phyloP scores from a whole-genome alignment of 2,888 invertebrate genomes.

The Nemotelus nigrinus region DNA sequence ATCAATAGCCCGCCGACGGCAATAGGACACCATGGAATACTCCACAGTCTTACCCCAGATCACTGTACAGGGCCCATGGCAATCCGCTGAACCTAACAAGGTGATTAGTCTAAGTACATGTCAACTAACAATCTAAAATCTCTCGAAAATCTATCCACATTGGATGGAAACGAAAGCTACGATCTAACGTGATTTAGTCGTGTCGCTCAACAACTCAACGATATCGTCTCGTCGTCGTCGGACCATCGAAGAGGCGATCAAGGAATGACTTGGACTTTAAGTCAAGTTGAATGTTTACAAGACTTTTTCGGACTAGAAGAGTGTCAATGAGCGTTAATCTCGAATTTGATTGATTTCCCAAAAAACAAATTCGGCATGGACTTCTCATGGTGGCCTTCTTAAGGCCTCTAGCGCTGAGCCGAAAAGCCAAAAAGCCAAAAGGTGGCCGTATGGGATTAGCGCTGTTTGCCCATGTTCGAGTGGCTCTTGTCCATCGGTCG shows the following conservation, averaged over 20 bases:
- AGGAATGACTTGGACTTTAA: conserved; percentile 32
- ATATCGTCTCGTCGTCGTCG: neutral
- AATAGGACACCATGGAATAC: neutral
- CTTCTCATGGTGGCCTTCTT: conserved; percentile 44
- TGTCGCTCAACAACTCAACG: conserved; percentile 38
- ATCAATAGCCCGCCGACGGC: conserved; percentile 1
- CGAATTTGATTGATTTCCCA: conserved; percentile 42
- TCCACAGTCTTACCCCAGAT: neutral
- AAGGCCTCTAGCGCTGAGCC: neutral
- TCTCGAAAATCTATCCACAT: conserved; percentile 34
- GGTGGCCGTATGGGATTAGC: conserved; percentile 36
- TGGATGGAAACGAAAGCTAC: conserved; percentile 13
- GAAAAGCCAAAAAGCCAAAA: too few relatives aligned
- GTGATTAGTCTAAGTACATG: conserved; percentile 45
- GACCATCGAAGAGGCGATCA: neutral
- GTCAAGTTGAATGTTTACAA: conserved; percentile 42
- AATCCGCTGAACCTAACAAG: conserved; percentile 16
- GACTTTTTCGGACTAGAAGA: conserved; percentile 12
- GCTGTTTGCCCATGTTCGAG: conserved; percentile 41
- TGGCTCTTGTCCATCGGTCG: conserved; percentile 35
- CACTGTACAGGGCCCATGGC: conserved; percentile 29
- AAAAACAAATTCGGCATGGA: conserved; percentile 43
- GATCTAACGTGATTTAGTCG: conserved; percentile 16
- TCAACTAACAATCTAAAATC: conserved; percentile 41
- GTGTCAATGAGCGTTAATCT: conserved; percentile 44